Percentiles rank a stretch among this genome's conserved stretches.
Conservation (phyloP, 2,113 vertebrate genomes). For the Dryoscopus gambensis region DNA sequence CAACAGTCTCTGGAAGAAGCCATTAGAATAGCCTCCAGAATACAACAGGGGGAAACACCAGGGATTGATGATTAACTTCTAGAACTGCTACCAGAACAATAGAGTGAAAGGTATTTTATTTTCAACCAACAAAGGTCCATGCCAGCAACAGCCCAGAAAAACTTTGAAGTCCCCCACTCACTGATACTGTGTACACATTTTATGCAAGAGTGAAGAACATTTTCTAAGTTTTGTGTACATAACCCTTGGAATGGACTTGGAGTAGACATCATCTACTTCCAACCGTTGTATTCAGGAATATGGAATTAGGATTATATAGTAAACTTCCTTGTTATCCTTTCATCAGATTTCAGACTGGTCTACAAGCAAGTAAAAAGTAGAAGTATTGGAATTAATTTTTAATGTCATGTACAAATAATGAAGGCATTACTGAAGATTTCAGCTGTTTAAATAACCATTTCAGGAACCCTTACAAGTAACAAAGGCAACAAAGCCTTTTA, state of each 20-base stretch:
- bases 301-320: conserved; percentile 69
- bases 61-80: conserved; percentile 89
- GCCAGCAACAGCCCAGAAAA: conserved; percentile 57
- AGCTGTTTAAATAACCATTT: conserved; percentile 64
- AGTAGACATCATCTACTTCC: conserved; percentile 55
- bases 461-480: conserved; percentile 66
- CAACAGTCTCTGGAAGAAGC: conserved; percentile 98
- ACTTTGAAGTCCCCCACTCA: conserved; percentile 59
- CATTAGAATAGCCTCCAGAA: conserved; percentile 97
- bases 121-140: conserved; percentile 63
- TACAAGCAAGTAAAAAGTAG: conserved; percentile 50
- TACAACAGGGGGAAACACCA: conserved; percentile 96
- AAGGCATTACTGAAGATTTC: conserved; percentile 66
- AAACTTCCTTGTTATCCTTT: conserved; percentile 68
- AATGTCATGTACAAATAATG: conserved; percentile 62
- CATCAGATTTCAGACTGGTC: conserved; percentile 60
- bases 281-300: conserved; percentile 70
- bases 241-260: conserved; percentile 74
- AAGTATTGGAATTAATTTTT: conserved; percentile 63
- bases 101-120: conserved; percentile 59
- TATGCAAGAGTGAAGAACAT: conserved; percentile 73
- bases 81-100: conserved; percentile 59
- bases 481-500: conserved; percentile 63
- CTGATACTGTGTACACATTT: conserved; percentile 68
- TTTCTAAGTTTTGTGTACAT: conserved; percentile 77